Base-by-base conservation (phyloP, 2,113 vertebrate genomes). In the Nannospalax galili region DNA sequence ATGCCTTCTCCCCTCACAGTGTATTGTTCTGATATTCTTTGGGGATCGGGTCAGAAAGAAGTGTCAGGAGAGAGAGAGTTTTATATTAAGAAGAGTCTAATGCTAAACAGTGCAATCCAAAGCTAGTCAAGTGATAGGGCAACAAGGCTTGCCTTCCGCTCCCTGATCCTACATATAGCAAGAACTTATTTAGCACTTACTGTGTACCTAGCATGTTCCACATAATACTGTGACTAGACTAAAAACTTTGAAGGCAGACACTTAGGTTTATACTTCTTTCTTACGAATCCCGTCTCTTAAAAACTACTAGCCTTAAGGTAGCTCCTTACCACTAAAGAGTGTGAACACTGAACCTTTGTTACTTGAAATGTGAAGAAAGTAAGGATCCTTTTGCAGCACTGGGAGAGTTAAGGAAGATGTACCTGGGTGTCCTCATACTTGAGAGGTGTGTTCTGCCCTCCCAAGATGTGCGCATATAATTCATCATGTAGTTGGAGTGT, bases 21-120 rank as follows among this genome's bases (percentile, higher is more conserved):
- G 70, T 89, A 94, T 97, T 96, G 79, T 93, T 91, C 84, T 89
- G 42, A 84, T 92, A 52, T 77, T 93, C 67, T 95, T 74, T 94
- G 86, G 69, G 8, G 95, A 30, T 42, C 89, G 37, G 92, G 56
- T 93, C 91, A 95, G 93, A 95, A 96, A 87, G 93, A 91, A 89
- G 95, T 90, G 72, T 65, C 64, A 42, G 88, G 7, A 42, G 28
- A 95, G 88, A 89, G 69, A 91, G 22, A 1, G 0, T 58, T 92
- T 96, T 96, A 74, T 94, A 84, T 91, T 96, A 92, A 92, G 94
- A 89, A 90, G 84, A 84, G 67, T 77, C 81, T 67, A 84, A 20
- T 67, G 72, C 58, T 93, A 70, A 97, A 92, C 35, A 52, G 19
- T 28, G 2, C 40, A 30, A 78, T 80, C 70, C 81, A 70, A 40